Evolutionary conservation across 2,113 vertebrate species (phyloP), one percentile per base, ranked within the genome.

Genomic region (Struthio camelus): DNA sequence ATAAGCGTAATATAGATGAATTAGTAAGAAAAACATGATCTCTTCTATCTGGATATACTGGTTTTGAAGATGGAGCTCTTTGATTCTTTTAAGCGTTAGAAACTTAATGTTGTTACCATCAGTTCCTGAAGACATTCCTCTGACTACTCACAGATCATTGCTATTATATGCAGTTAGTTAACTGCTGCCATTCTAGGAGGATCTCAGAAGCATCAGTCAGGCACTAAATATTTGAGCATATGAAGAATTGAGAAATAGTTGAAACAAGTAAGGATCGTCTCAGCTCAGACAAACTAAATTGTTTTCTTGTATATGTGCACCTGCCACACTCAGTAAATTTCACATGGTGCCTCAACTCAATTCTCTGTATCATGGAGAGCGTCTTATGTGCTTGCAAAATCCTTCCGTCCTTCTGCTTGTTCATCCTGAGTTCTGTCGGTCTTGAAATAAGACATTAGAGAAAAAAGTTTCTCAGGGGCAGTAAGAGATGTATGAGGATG

Each of bases 241-340:
- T n/a, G 65, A 69, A 65, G 32, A 59, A 27, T 85, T 91, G 89
- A 85, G 94, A 95, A 87, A 36, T 91, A 95, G 71, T 84, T 62
- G 65, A 90, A 91, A 67, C 28, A 67, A 95, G 28, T 42, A 75
- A 23, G 67, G 94, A 17, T 58, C 53, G 56, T 73, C 70, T 89
- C 73, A 76, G 32, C 76, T 89, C 30, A 11, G 64, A 27, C 44
- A 12, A 50, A 78, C 65, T 80, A 38, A 54, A 1, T 92, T 70
- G 14, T 38, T 77, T 71, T 54, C 67, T 70, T 64, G 6, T 65
- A 51, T 25, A 5, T 36, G 15, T 0, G 2, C 14, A 14, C 78
- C 89, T 90, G 51, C 44, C 85, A 28, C 48, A 73, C 50, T 50
- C 40, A 2, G 7, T 80, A 46, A 54, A 51, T 36, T 51, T 85